Evolutionary conservation across 2,113 vertebrate genomes (phyloP), one percentile per base, ranked within the genome.

Genomic region (Oplegnathus fasciatus): DNA sequence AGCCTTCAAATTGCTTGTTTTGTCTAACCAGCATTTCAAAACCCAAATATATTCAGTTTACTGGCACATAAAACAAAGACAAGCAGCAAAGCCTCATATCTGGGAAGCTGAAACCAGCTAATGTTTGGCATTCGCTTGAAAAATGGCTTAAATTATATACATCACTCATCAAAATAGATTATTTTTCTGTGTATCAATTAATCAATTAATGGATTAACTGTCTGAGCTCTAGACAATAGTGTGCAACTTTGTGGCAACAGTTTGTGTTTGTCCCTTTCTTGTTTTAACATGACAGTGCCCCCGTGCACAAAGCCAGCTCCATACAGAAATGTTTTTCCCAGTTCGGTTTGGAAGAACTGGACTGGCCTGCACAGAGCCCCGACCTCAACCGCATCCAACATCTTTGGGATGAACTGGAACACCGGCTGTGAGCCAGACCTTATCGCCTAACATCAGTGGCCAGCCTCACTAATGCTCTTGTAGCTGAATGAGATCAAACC

Each of bases 401-500:
- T 24, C 52, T 60, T 30, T 18, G 4, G 8, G 20, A 40, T 22
- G 14, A 66, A 60, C 37, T 6, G 22, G 64, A 44, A 8, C 6
- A 6, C 13, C 40, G 6, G 44, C 13, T 17, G 11, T 5, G 24
- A 26, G 24, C 37, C 37, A 26, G 24, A 7, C 24, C 37, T 44
- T 8, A 66, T 7, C 6, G 9, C 7, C 30, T 17, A 2, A 44
- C 24, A 66, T 66, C 64, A 13, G 22, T 30, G 30, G 8, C 6
- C 2, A 15, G 61, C 72, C 44, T 69, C 44, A 20, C 18, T 42
- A 68, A 67, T 22, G 24, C 79, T 82, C 60, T 58, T 55, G 37
- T 17, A 15, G 7, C 34, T 74, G 22, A 48, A 74, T 24, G 24
- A 20, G 4, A 42, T 15, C 54, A 61, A 61, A 61, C 54, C 42